A percentile compares a stretch with the other conserved stretches of the same genome.
These are phyloP conservation scores for Harpegnathos saltator DNA, from an alignment of 1,140 invertebrate genomes.

Conservation along the genomic window DNA sequence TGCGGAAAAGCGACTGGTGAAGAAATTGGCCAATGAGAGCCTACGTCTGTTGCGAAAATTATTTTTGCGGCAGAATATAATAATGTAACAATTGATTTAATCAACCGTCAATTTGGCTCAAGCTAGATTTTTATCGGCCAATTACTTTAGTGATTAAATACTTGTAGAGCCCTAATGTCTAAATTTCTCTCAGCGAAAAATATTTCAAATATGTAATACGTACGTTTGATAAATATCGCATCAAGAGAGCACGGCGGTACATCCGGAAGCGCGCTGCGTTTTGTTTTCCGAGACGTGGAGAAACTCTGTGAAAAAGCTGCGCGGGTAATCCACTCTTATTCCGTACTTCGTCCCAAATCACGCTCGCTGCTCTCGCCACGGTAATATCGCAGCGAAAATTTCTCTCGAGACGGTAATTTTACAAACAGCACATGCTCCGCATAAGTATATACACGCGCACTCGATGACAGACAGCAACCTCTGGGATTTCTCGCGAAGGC, in stretches of 20 bases:
- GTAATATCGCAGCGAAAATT: constrained; percentile 39
- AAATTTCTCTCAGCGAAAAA: no score
- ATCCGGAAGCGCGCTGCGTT: background rate
- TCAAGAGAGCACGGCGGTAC: background rate
- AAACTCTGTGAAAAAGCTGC: background rate
- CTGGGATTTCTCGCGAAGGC: constrained; percentile 3
- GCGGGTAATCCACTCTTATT: constrained; percentile 22
- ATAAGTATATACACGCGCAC: background rate
- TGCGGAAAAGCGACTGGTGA: no score
- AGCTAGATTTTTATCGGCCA: no score
- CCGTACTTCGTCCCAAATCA: constrained; percentile 34
- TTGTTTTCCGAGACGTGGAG: background rate
- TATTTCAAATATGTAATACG: no score
- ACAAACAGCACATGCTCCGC: constrained; percentile 8
- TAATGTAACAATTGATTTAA: no score
- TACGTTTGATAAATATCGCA: no score
- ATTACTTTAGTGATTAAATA: no score
- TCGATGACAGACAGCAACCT: background rate
- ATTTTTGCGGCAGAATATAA: no score
- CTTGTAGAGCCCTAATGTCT: no score
- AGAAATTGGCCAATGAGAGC: no score
- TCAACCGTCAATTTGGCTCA: no score
- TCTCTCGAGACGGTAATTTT: constrained; percentile 51
- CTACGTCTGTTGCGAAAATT: no score
- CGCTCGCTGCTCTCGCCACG: background rate